phyloP scores from a whole-genome alignment of 2,888 invertebrate species.

The Sussaba pulchella region DNA sequence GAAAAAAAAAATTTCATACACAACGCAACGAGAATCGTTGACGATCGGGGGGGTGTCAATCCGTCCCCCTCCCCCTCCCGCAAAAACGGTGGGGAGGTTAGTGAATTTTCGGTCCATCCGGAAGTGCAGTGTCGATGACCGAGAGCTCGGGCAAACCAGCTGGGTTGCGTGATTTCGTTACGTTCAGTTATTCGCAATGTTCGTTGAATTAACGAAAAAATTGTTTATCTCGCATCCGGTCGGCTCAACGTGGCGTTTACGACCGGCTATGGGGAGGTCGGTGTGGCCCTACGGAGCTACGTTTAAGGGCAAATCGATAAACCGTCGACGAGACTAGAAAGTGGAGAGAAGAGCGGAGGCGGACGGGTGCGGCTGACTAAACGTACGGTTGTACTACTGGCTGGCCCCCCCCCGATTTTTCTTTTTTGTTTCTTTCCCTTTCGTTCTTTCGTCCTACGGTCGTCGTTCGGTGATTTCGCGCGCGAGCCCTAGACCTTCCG shows the following conservation, averaged over 20 bases:
- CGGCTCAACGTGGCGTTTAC: conserved; percentile 26
- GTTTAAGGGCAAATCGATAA: conserved; percentile 68
- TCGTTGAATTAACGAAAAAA: no score
- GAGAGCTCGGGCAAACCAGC: no score
- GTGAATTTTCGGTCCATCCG: background rate
- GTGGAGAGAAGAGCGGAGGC: conserved; percentile 62
- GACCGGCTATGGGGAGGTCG: conserved; percentile 59
- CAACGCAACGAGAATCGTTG: no score
- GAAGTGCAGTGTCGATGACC: background rate
- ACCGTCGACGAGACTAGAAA: conserved; percentile 59
- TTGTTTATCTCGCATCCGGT: no score
- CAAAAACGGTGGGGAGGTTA: no score
- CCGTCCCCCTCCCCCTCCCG: no score
- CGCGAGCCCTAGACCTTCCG: no score
- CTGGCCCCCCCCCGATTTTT: conserved; percentile 45
- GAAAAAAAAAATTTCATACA: no score
- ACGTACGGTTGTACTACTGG: conserved; percentile 63
- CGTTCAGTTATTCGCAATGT: no score
- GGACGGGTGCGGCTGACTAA: conserved; percentile 69
- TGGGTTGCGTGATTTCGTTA: no score
- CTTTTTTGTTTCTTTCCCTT: background rate
- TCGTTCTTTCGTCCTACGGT: background rate
- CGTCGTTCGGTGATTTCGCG: no score
- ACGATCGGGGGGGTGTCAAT: no score
- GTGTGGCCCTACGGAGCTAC: conserved; percentile 58